Percentiles rank a stretch among this genome's conserved stretches.
Evolutionary conservation across 2,797 vertebrate species (phyloP).

Genomic region (Typhlichthys eigenmanni): DNA sequence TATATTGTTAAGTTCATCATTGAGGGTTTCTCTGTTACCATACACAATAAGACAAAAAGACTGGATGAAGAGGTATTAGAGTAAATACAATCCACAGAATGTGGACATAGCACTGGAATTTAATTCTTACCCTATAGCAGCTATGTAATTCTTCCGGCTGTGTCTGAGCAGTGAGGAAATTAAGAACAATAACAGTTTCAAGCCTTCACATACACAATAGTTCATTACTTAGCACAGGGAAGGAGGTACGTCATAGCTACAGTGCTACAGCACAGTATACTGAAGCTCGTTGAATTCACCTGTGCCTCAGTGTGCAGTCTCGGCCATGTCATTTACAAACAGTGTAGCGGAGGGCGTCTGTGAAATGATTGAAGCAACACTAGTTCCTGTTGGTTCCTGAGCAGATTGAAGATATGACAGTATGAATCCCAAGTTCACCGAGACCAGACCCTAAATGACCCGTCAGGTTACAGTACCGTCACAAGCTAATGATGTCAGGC

Average conservation of each 20-base stretch:
- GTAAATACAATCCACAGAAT: constrained; percentile 65
- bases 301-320: constrained; percentile 51
- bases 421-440: constrained; percentile 48
- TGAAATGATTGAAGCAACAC: constrained; percentile 48
- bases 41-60: constrained; percentile 69
- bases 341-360: constrained; percentile 37
- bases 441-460: constrained; percentile 30
- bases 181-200: constrained; percentile 78
- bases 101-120: constrained; percentile 47
- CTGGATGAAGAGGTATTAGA: constrained; percentile 73
- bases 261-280: constrained; percentile 9
- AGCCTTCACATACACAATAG: constrained; percentile 69
- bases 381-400: constrained; percentile 73
- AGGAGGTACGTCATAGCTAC: constrained; percentile 16
- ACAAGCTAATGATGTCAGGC: constrained; percentile 27
- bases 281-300: constrained; percentile 35
- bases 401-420: constrained; percentile 55
- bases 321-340: constrained; percentile 40
- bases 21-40: constrained; percentile 57
- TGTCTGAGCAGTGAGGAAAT: constrained; percentile 65
- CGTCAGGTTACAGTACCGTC: constrained; percentile 32
- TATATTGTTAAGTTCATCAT: constrained; percentile 61
- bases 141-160: constrained; percentile 55
- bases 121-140: constrained; percentile 66
- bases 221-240: constrained; percentile 56